Evolutionary conservation across 2,888 invertebrate species (phyloP).

Genomic region (Caenorhabditis japonica): DNA sequence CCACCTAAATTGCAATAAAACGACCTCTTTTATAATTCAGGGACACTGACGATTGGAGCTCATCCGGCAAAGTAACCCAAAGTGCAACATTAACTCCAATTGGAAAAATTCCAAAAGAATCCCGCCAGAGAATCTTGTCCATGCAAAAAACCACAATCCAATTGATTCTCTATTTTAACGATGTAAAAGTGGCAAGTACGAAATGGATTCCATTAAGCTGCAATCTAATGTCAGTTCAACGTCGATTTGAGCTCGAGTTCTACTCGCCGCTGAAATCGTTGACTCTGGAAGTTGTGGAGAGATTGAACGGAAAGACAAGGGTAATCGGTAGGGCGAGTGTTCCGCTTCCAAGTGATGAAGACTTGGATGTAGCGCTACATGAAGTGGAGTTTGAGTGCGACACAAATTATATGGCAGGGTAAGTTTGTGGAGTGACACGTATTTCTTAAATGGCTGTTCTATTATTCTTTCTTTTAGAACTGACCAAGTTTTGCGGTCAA

Average conservation of each 20-base stretch:
- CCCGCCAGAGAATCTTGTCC: conserved; percentile 16
- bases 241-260: conserved; percentile 43
- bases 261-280: conserved; percentile 28
- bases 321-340: conserved; percentile 33
- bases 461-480: no score
- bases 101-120: conserved; percentile 28
- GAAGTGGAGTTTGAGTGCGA: conserved; percentile 40
- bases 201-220: conserved; percentile 31
- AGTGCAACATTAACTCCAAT: conserved; percentile 22
- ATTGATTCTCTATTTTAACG: conserved; percentile 45
- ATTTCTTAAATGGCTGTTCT: no score
- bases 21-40: conserved; percentile 7
- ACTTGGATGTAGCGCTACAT: conserved; percentile 35
- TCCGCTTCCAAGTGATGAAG: conserved; percentile 29
- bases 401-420: conserved; percentile 22
- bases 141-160: conserved; percentile 27
- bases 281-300: conserved; percentile 25
- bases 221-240: conserved; percentile 24
- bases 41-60: conserved; percentile 32
- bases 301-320: conserved; percentile 17
- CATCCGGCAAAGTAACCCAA: conserved; percentile 15
- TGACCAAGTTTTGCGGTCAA: background rate
- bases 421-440: no score
- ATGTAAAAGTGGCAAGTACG: conserved; percentile 38
- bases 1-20: background rate